Base-by-base conservation (phyloP, 1,140 invertebrate species). In the Tetraneura akinire region DNA sequence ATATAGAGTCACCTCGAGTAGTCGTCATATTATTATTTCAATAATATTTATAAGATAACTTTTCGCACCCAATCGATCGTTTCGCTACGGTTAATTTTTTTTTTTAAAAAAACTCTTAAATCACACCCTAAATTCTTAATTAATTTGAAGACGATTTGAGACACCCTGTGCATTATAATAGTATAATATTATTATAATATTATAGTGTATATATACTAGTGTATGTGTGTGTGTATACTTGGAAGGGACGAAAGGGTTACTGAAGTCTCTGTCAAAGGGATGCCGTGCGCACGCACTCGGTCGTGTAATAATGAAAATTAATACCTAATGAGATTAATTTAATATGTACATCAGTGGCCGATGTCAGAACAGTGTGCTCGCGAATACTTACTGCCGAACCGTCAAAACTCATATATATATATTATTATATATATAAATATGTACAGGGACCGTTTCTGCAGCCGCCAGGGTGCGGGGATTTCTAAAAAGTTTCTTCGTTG, bases 321-420 rank as follows among this genome's bases (percentile, higher is more conserved):
- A 78, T 78, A 78, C 53, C 51, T 78, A 78, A 78, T 78, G 74
- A 32, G 74, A 78, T 78, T 78, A 78, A 78, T 78, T 78, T 78
- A 78, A 60, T 78, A 62, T 78, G 53, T 78, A 78, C 55, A 78
- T 55, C 51, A 55, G 74, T 57, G 45, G 74, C 32, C 55, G 53
- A n/a, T n/a, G n/a, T 16, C 32, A 37, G 53, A 78, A 78, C 74
- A 78, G 60, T 78, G 37, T 32, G 51, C 49, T 32, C n/a, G 53
- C 51, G 51, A 76, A 71, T 29, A 71, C 68, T 29, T 51, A 37
- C 70, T 47, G 70, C 29, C 70, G 51, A 53, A 73, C 70, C 70
- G 70, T 73, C 70, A 73, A 73, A 73, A 73, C 51, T 51, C 51
- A 21, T 76, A 57, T 76, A 37, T 37, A 8, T 8, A 37, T 37